A percentile compares a stretch with the other conserved stretches of the same genome.
These are phyloP conservation scores for Psilanteris sp. DNA, from an alignment of 1,140 invertebrate genomes.

Conservation along the genomic window DNA sequence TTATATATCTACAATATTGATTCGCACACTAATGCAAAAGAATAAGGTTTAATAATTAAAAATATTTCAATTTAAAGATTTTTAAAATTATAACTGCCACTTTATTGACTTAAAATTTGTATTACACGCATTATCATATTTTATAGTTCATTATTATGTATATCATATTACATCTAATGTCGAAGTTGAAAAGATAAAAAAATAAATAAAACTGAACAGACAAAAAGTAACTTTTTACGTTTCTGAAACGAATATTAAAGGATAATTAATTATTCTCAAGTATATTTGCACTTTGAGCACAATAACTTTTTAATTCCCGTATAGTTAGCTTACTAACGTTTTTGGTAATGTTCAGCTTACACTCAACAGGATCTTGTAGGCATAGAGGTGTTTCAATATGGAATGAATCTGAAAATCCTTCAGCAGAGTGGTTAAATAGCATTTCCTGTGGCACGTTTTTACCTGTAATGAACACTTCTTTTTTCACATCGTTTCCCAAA, in stretches of 20 bases:
- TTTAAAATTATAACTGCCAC: too few relatives aligned
- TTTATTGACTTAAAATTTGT: too few relatives aligned
- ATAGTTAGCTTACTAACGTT: constrained; percentile 66
- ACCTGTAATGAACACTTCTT: constrained; percentile 47
- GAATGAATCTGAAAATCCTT: constrained; percentile 51
- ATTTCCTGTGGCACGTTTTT: constrained; percentile 46
- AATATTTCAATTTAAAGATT: too few relatives aligned
- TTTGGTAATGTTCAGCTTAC: constrained; percentile 78
- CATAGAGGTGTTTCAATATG: constrained; percentile 71
- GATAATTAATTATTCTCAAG: constrained; percentile 17
- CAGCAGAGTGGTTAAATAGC: constrained; percentile 37
- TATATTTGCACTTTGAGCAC: constrained; percentile 55
- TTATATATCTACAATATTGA: too few relatives aligned
- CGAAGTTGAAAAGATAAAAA: neutral
- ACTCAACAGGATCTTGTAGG: constrained; percentile 80
- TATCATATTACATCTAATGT: too few relatives aligned
- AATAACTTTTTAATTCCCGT: constrained; percentile 57
- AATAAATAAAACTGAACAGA: neutral
- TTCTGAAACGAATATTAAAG: neutral
- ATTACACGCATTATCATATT: too few relatives aligned
- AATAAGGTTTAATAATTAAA: too few relatives aligned
- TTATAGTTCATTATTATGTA: too few relatives aligned
- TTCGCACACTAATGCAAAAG: too few relatives aligned
- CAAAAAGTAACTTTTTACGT: neutral
- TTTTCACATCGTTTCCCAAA: constrained; percentile 67